Evolutionary conservation across 2,113 vertebrate species (phyloP).

Genomic region (Dasyornis broadbenti): DNA sequence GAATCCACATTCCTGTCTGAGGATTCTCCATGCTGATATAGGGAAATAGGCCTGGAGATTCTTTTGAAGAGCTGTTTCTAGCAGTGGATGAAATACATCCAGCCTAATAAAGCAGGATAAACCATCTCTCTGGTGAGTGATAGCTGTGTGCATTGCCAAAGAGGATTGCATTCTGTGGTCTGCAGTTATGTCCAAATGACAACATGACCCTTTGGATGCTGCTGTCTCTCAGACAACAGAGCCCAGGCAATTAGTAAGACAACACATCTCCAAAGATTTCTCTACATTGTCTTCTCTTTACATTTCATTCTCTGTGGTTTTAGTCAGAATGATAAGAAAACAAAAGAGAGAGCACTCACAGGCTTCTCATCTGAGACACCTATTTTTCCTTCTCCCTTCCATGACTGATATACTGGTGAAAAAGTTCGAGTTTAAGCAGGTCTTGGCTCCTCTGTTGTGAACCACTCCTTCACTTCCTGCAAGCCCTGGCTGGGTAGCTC

Average conservation of each 20-base stretch:
- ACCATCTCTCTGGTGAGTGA: neutral
- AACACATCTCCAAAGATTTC: neutral
- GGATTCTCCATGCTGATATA: neutral
- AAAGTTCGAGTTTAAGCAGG: neutral
- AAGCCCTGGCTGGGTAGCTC: neutral
- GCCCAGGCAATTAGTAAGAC: neutral
- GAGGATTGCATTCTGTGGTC: neutral
- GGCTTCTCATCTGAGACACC: neutral
- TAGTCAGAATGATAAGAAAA: neutral
- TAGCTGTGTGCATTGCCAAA: neutral
- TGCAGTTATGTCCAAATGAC: neutral
- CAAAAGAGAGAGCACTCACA: neutral
- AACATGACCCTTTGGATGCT: neutral
- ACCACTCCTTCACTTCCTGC: neutral
- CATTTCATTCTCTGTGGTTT: neutral
- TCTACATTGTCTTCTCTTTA: neutral
- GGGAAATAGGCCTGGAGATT: neutral
- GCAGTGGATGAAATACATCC: neutral
- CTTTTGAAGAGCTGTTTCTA: neutral
- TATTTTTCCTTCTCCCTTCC: neutral
- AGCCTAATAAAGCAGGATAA: neutral
- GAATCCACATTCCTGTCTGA: neutral
- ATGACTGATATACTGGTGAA: neutral
- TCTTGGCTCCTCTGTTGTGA: neutral
- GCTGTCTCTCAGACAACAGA: neutral